phyloP scores from a whole-genome alignment of 2,888 invertebrate genomes.

The Anaspis maculata region DNA sequence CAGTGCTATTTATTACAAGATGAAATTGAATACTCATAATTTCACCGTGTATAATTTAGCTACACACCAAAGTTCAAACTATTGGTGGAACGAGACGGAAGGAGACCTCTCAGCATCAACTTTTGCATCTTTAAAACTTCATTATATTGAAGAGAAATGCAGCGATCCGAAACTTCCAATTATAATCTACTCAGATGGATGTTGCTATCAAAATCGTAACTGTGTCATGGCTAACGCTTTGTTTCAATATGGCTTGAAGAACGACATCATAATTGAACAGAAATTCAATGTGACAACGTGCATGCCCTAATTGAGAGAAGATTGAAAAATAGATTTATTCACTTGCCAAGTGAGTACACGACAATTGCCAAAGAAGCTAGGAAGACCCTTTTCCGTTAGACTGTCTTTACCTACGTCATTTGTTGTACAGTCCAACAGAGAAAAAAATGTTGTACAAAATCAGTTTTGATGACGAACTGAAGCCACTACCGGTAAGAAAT shows the following conservation, averaged over 20 bases:
- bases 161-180: neutral
- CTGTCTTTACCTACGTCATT: no score
- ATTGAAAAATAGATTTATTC: conserved; percentile 1
- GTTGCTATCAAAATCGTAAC: conserved; percentile 4
- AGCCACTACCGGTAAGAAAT: no score
- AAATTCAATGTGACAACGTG: conserved; percentile 2
- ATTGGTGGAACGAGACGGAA: conserved; percentile 1
- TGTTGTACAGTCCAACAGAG: no score
- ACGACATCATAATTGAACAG: conserved; percentile 1
- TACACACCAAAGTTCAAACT: neutral
- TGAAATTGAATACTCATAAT: conserved; percentile 13
- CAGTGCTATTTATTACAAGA: conserved; percentile 12
- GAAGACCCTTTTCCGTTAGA: no score
- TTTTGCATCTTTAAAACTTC: neutral
- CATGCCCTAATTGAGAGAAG: conserved; percentile 2
- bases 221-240: neutral
- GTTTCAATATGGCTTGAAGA: neutral
- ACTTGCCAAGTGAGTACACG: no score
- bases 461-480: no score
- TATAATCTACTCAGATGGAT: conserved; percentile 1
- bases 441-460: no score
- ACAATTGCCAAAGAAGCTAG: no score
- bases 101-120: conserved; percentile 1
- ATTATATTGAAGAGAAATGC: neutral
- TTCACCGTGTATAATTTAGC: conserved; percentile 13